phyloP scores from a whole-genome alignment of 2,113 vertebrate genomes.

The Odocoileus hemionus region DNA sequence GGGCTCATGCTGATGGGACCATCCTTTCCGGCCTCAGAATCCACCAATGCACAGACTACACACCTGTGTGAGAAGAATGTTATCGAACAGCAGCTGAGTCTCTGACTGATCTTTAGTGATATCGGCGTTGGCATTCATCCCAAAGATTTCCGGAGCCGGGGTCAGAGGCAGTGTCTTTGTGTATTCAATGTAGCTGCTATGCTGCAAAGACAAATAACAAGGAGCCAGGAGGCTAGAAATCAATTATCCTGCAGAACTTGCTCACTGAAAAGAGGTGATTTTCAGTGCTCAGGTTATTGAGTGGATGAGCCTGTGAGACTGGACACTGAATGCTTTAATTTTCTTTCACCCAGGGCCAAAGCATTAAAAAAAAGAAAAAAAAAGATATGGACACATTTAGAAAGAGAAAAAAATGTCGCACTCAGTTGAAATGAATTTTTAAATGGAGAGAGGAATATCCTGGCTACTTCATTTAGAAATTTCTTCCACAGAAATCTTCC shows the following conservation, averaged over 20 bases:
- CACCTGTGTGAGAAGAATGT: conserved; percentile 90
- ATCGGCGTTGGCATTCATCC: conserved; percentile 90
- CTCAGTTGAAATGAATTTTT: neutral
- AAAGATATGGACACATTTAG: neutral
- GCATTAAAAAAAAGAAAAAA: neutral
- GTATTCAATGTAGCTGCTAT: conserved; percentile 87
- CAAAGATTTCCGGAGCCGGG: conserved; percentile 87
- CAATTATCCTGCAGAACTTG: neutral
- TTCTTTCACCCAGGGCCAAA: neutral
- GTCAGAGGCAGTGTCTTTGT: conserved; percentile 88
- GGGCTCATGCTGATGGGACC: neutral
- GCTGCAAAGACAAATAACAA: conserved; percentile 69
- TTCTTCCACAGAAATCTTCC: neutral
- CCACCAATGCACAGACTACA: neutral
- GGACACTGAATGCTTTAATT: neutral
- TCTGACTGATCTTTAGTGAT: conserved; percentile 91
- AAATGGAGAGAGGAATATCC: neutral
- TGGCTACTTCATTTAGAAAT: neutral
- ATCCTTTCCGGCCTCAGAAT: neutral
- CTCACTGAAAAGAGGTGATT: neutral
- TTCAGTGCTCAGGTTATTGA: neutral
- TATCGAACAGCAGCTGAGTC: conserved; percentile 88
- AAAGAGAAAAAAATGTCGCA: neutral
- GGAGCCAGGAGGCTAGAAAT: neutral
- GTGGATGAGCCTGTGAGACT: neutral